These are phyloP conservation scores for Gastrophysa polygoni DNA, from an alignment of 2,888 invertebrate species.

Conservation along the genomic window DNA sequence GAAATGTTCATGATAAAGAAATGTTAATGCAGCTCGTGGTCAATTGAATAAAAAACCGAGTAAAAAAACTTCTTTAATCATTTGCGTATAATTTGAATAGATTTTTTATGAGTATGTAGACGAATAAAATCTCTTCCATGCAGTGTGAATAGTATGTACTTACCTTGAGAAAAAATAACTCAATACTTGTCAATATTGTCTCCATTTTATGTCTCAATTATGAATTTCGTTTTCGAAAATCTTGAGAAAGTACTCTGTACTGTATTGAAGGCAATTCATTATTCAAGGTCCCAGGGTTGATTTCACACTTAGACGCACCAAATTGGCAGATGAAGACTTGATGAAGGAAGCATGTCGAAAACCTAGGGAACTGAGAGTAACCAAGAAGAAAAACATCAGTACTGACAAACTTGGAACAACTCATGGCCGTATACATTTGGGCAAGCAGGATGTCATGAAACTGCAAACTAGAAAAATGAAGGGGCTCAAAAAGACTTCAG, in stretches of 20 bases:
- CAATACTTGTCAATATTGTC: no score
- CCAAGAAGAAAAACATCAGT: slow-evolving; percentile 90
- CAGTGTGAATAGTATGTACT: no score
- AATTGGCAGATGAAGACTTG: slow-evolving; percentile 88
- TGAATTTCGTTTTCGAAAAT: neutral
- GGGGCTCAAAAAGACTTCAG: slow-evolving; percentile 77
- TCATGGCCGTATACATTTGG: slow-evolving; percentile 91
- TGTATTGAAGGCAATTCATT: neutral
- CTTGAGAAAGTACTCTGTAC: neutral
- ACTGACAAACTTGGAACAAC: slow-evolving; percentile 87
- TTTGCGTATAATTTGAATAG: no score
- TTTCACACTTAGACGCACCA: slow-evolving; percentile 82
- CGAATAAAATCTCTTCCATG: no score
- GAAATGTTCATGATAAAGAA: no score
- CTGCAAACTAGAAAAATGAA: slow-evolving; percentile 92
- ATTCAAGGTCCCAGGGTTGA: slow-evolving; percentile 82
- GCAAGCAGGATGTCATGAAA: slow-evolving; percentile 81
- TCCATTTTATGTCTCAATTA: no score
- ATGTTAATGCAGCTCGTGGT: no score
- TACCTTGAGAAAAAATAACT: no score
- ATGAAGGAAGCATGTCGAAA: slow-evolving; percentile 81
- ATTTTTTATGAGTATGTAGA: no score
- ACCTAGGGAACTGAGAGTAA: slow-evolving; percentile 77
- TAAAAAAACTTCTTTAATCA: no score
- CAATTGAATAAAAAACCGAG: no score